A percentile compares a stretch with the other conserved stretches of the same genome.
phyloP scores from a whole-genome alignment of 2,797 vertebrate species.

The Mormyrops attenuatus region DNA sequence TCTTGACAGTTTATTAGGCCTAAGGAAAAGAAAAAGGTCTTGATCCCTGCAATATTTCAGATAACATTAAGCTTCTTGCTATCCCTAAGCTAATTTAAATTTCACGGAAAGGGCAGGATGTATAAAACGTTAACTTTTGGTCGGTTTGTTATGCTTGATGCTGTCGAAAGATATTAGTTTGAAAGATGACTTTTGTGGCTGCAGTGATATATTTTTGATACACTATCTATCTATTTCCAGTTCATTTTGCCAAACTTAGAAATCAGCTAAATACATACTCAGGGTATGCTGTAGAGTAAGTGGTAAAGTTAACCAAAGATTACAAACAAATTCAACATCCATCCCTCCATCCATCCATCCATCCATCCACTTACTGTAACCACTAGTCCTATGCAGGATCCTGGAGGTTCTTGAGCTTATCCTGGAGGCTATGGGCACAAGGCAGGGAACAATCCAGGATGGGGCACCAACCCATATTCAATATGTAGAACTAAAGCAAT shows the following conservation, averaged over 20 bases:
- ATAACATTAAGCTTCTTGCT: not conserved
- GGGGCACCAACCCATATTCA: not conserved
- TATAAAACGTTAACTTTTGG: not conserved
- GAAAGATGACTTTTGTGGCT: not conserved
- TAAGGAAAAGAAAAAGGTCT: not conserved
- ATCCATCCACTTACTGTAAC: not conserved
- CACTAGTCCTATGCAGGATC: not conserved
- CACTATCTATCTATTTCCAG: not conserved
- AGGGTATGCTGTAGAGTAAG: not conserved
- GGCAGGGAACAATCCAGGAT: not conserved
- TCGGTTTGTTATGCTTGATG: not conserved
- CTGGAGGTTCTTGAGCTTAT: not conserved
- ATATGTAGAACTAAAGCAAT: not conserved
- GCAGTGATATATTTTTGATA: not conserved
- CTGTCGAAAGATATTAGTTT: constrained; percentile 1
- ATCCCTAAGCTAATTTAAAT: not conserved
- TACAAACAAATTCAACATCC: not conserved
- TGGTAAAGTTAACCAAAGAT: not conserved
- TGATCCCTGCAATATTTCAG: not conserved
- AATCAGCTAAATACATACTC: not conserved
- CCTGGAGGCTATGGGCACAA: not conserved
- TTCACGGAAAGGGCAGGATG: not conserved
- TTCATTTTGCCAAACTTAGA: not conserved
- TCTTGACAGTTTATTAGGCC: not conserved
- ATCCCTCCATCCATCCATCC: not conserved